Percentiles rank a stretch among this genome's conserved stretches.
phyloP scores from a whole-genome alignment of 2,113 vertebrate species.

The Microcebus jonahi region DNA sequence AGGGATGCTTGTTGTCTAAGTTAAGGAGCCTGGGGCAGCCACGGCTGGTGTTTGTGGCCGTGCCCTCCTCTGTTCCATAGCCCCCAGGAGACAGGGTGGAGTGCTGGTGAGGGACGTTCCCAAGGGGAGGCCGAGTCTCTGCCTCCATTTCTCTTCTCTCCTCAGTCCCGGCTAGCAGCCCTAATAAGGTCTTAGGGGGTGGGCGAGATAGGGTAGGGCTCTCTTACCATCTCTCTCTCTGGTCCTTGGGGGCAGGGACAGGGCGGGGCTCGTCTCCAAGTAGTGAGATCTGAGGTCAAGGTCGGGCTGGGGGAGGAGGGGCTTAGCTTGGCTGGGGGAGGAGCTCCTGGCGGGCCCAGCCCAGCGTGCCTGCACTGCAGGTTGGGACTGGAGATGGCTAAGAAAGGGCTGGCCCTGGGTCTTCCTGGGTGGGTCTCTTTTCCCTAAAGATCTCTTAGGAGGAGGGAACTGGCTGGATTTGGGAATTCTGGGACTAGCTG shows the following conservation, averaged over 20 bases:
- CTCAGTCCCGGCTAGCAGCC: too few species aligned
- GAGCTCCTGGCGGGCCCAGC: not conserved
- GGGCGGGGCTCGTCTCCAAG: not conserved
- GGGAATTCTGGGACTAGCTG: not conserved
- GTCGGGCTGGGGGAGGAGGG: not conserved
- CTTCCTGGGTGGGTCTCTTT: not conserved
- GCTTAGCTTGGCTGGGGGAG: not conserved
- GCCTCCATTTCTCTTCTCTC: not conserved
- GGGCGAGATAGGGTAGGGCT: not conserved
- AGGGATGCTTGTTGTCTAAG: not conserved
- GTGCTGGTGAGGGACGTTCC: not conserved
- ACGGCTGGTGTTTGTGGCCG: not conserved
- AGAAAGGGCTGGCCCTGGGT: not conserved
- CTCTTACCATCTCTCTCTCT: not conserved
- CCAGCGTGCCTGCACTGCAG: rapidly evolving
- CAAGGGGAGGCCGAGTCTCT: not conserved
- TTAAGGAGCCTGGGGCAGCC: not conserved
- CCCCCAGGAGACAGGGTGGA: not conserved
- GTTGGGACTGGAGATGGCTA: not conserved
- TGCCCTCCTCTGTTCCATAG: not conserved
- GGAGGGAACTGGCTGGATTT: not conserved
- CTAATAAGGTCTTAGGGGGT: too few species aligned
- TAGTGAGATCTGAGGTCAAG: not conserved
- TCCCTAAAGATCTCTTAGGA: not conserved
- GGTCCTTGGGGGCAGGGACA: not conserved